Percentiles rank a stretch among this genome's conserved stretches.
Conservation (phyloP, 92 coral and sea anemone species). For the Palythoa caribaeorum region DNA sequence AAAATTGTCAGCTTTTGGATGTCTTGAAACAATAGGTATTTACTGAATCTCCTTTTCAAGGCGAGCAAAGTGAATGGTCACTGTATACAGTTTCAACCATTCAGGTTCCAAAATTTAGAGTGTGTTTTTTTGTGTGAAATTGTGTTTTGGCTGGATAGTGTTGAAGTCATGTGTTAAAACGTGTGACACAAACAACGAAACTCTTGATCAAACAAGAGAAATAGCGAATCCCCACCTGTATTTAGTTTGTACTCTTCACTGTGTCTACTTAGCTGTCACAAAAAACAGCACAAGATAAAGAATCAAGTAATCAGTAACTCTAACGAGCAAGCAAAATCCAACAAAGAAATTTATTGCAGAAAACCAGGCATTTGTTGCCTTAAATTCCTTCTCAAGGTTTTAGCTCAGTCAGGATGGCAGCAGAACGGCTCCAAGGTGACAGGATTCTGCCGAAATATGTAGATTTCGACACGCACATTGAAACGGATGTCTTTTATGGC, state of each 20-base stretch:
- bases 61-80: too few relatives aligned
- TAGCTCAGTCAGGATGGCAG: slow-evolving; percentile 10
- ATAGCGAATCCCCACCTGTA: slow-evolving; percentile 23
- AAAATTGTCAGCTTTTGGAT: too few relatives aligned
- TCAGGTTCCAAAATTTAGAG: too few relatives aligned
- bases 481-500: slow-evolving; percentile 40
- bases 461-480: neutral
- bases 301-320: neutral
- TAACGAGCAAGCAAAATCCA: slow-evolving; percentile 12
- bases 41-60: too few relatives aligned
- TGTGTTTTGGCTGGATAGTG: too few relatives aligned
- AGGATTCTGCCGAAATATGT: neutral
- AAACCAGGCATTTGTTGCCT: neutral
- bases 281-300: slow-evolving; percentile 25
- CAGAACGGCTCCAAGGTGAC: neutral
- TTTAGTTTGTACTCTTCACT: slow-evolving; percentile 19
- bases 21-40: too few relatives aligned
- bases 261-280: slow-evolving; percentile 15
- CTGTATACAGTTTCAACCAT: too few relatives aligned
- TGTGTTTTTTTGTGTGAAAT: too few relatives aligned
- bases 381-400: neutral
- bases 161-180: neutral
- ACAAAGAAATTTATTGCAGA: neutral
- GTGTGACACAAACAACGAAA: slow-evolving; percentile 15
- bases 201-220: slow-evolving; percentile 34